Base-by-base conservation (phyloP, 2,888 invertebrate species). In the Parapristionchus giblindavisi region DNA sequence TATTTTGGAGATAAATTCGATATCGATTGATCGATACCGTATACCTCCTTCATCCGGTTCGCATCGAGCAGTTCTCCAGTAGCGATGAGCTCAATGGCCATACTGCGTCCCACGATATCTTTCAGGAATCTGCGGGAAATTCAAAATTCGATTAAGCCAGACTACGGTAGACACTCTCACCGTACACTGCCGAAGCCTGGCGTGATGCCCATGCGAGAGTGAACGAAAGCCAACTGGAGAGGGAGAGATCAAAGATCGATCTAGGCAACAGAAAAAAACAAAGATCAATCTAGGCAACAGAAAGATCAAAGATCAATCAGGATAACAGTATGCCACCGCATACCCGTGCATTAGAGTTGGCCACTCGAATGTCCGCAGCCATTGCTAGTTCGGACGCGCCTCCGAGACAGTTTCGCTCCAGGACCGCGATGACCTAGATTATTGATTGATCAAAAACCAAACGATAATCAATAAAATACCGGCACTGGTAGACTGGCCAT, bases 161-260 rank as follows among this genome's bases (percentile, higher is more conserved):
- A 8, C 21, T 63, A 63, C 63, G 63, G 63, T 65, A 65, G 43
- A 3, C 14, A 5, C 60, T 1, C 34, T 34, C 34, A 68, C 68
- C 68, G 32, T 14, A 68, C 68, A 38, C 51, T 68, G 68, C 68
- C 68, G 68, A 68, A 68, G 48, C 68, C 68, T 29, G 68, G 68
- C 36, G 68, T 51, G 36, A 68, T 68, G 48, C 68, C 68, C 51
- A 68, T 52, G 68, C 52, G 68, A 21, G 68, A 48, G 52, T 68
- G 68, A 32, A 68, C 52, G 52, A 68, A 68, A 14, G 68, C 43
- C 68, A 68, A 52, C 68, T 68, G 36, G 24, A n/a, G 43, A 29
- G 21, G 14, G 32, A 14, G 52, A 68, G 52, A 68, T 68, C 32
- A 66, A 51, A 52, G 51, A 66, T 48, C 66, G 51, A 17, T 32